Base-by-base conservation (phyloP, 2,797 vertebrate genomes). In the Acropternis orthonyx region DNA sequence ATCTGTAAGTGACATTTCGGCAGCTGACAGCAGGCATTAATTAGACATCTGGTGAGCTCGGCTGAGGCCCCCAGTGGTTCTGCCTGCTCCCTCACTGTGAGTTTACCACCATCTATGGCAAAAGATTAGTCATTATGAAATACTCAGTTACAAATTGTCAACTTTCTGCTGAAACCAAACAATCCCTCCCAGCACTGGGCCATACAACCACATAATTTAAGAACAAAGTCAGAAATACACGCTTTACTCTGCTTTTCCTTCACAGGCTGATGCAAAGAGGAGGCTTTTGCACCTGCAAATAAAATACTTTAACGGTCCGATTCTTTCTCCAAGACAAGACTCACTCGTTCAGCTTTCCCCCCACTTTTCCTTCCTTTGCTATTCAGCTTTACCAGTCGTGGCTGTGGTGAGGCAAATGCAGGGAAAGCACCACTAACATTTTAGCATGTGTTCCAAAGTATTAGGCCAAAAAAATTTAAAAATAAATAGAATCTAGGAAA, bases 11-110 rank as follows among this genome's bases (percentile, higher is more conserved):
- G 97, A 97, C 96, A 97, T 97, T 97, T 98, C 85, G 69, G 97
- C 95, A 96, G 97, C 97, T 97, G 97, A 97, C 95, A 96, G 95
- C 24, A 88, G 96, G 95, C 97, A 96, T 97, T 97, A 98, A 98
- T 98, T 96, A 98, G 97, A 98, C 95, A 98, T 97, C 97, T 98
- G 97, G 94, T 83, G 92, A 91, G 89, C 73, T 92, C 73, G 79
- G 95, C 89, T n/a, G 71, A 82, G 91, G 93, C 82, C 94, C 94
- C 96, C 86, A 85, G 92, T 69, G 94, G 94, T 95, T 46, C 19
- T 28, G 55, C 68, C 86, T 75, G 87, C 77, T 94, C 92, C 91
- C 94, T 96, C 48, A 84, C 96, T 94, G 93, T 51, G 96, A 95
- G 81, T 85, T 94, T 94, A 93, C 41, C 11, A 84, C 93, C 84